Percentiles rank a stretch among this genome's conserved stretches.
Conservation (phyloP, 2,888 invertebrate species). For the Zelleria hepariella region DNA sequence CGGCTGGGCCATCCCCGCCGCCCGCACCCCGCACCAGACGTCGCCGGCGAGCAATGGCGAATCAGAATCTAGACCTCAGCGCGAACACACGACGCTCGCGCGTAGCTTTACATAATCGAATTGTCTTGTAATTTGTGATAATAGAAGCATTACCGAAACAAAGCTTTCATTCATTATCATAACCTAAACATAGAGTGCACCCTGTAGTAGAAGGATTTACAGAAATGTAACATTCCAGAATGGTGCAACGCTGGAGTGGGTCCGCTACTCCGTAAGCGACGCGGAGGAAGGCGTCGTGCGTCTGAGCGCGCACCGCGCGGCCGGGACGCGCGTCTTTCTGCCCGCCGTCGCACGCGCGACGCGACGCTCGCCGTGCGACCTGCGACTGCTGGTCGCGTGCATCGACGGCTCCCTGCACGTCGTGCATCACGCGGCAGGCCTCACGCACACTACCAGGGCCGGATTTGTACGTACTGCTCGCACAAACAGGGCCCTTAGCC, state of each 20-base stretch:
- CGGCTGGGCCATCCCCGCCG: too few species aligned
- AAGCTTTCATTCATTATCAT: too few species aligned
- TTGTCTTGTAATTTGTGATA: too few species aligned
- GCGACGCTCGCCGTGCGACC: constrained; percentile 72
- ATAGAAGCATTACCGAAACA: too few species aligned
- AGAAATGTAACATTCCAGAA: constrained; percentile 51
- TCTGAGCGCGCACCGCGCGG: constrained; percentile 67
- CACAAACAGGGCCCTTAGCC: too few species aligned
- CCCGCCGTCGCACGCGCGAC: constrained; percentile 73
- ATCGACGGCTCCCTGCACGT: constrained; percentile 88
- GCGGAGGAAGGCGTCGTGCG: constrained; percentile 73
- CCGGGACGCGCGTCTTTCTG: constrained; percentile 68
- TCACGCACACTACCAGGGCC: constrained; percentile 82
- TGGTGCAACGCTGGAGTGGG: constrained; percentile 72
- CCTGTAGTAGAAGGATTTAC: too few species aligned
- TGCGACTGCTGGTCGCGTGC: constrained; percentile 84
- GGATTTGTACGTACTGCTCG: constrained; percentile 78
- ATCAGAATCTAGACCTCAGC: too few species aligned
- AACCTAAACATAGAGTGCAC: too few species aligned
- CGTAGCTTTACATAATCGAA: too few species aligned
- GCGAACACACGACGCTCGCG: too few species aligned
- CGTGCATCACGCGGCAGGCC: constrained; percentile 80
- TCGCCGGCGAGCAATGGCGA: too few species aligned
- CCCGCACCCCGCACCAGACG: too few species aligned
- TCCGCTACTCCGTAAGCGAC: constrained; percentile 79